These are phyloP conservation scores for Acanthosoma haemorrhoidale DNA, from an alignment of 2,888 invertebrate species.

Conservation along the genomic window DNA sequence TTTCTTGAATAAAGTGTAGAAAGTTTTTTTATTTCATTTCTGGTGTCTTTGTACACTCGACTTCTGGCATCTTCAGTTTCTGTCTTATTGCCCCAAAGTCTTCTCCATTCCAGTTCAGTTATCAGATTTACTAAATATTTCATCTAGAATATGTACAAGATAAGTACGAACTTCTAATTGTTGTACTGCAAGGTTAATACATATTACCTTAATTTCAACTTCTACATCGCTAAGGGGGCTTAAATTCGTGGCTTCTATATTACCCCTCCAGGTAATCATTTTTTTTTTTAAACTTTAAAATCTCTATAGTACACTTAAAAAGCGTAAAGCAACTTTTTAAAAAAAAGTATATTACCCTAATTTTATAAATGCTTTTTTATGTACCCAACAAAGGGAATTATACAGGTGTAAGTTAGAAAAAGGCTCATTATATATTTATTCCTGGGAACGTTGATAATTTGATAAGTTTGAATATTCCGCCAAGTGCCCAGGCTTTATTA, in stretches of 20 bases:
- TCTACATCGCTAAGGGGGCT: neutral
- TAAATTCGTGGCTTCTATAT: neutral
- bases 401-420: too few relatives aligned
- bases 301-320: too few relatives aligned
- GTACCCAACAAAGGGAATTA: too few relatives aligned
- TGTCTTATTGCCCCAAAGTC: neutral
- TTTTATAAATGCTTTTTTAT: too few relatives aligned
- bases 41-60: neutral
- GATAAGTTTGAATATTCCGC: too few relatives aligned
- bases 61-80: neutral
- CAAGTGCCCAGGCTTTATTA: too few relatives aligned
- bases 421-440: too few relatives aligned
- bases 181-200: neutral
- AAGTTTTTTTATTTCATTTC: neutral
- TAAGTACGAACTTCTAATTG: neutral
- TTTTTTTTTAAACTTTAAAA: neutral
- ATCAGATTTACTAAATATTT: conserved; percentile 4
- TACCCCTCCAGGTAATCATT: neutral
- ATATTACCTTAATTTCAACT: neutral
- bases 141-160: neutral
- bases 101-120: neutral
- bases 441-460: too few relatives aligned
- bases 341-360: too few relatives aligned
- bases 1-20: neutral
- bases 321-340: too few relatives aligned